Percentiles rank a stretch among this genome's conserved stretches.
Evolutionary conservation across 2,888 invertebrate genomes (phyloP).

Genomic region (Arrhopalites spinosus): DNA sequence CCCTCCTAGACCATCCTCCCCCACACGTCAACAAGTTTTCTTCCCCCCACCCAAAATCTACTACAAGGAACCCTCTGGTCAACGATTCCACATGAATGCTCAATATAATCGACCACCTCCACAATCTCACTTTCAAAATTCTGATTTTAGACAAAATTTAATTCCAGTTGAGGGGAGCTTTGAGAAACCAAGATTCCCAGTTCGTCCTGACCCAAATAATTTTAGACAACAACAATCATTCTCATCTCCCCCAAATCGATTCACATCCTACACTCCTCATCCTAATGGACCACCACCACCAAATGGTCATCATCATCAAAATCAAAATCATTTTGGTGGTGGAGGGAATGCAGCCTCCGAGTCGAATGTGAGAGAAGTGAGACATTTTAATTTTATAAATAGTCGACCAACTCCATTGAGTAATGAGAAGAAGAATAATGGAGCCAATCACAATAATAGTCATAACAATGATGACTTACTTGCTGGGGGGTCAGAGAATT

Average conservation of each 20-base stretch:
- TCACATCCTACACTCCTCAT: neutral
- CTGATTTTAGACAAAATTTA: slow-evolving; percentile 5
- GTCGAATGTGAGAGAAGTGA: slow-evolving; percentile 22
- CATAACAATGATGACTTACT: slow-evolving; percentile 12
- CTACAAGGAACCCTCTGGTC: neutral
- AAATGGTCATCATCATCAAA: neutral
- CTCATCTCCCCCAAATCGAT: slow-evolving; percentile 2
- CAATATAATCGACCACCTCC: neutral
- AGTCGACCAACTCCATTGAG: neutral
- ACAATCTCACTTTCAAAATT: neutral
- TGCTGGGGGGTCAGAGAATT: slow-evolving; percentile 15
- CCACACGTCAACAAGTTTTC: neutral
- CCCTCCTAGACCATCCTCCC: slow-evolving; percentile 19
- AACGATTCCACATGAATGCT: neutral
- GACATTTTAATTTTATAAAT: slow-evolving; percentile 9
- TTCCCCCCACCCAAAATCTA: slow-evolving; percentile 13
- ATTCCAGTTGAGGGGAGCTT: slow-evolving; percentile 12
- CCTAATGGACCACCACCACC: too few species aligned
- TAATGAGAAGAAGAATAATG: neutral
- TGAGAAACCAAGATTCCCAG: slow-evolving; percentile 13
- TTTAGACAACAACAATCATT: neutral
- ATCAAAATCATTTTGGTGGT: neutral
- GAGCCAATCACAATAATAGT: neutral
- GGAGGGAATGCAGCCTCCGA: neutral
- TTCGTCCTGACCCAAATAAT: slow-evolving; percentile 17